Percentiles rank a stretch among this genome's conserved stretches.
Conservation (phyloP, 2,888 invertebrate species). For the Machimus atricapillus region DNA sequence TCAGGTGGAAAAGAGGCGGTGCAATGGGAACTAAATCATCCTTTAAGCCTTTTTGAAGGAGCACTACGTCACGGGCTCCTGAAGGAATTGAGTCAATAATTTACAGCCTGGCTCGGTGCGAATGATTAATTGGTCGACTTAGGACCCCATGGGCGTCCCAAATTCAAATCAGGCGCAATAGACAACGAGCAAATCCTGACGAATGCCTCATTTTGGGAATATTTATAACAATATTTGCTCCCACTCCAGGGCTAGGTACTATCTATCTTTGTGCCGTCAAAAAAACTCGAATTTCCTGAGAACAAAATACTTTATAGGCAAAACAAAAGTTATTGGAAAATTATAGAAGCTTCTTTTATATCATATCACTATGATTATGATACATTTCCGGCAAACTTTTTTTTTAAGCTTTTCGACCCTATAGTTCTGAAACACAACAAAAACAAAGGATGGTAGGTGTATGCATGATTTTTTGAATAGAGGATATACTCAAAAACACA, state of each 20-base stretch:
- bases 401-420: no score
- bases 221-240: not conserved
- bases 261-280: not conserved
- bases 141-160: not conserved
- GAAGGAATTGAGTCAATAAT: conserved; percentile 21
- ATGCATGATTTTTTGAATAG: no score
- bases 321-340: no score
- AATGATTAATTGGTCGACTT: not conserved
- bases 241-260: not conserved
- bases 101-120: not conserved
- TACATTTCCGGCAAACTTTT: no score
- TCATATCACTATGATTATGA: no score
- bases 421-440: no score
- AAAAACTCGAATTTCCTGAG: not conserved
- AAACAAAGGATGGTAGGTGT: no score
- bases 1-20: conserved; percentile 2
- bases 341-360: no score
- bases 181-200: conserved; percentile 4
- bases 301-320: no score
- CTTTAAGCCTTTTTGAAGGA: not conserved
- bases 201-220: not conserved
- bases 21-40: conserved; percentile 2
- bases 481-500: no score
- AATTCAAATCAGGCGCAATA: not conserved
- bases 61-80: not conserved